Base-by-base conservation (phyloP, 2,797 vertebrate species). In the Pampus argenteus region DNA sequence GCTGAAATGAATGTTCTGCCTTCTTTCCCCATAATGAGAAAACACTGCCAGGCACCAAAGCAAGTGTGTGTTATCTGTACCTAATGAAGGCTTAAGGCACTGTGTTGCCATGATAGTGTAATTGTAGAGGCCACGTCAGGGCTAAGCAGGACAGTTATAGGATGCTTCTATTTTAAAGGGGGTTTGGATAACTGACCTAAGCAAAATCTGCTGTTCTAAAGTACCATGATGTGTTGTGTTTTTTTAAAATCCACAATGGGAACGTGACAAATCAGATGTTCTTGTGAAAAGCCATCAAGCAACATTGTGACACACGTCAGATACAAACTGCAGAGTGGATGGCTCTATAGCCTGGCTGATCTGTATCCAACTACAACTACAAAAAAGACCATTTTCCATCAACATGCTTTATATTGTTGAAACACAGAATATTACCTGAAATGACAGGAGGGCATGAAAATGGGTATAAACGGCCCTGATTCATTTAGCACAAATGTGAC, bases 21-120 rank as follows among this genome's bases (percentile, higher is more conserved):
- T 84, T 74, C 78, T 84, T 81, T 64, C 62, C 78, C 31, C 65
- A 51, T 86, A 91, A 87, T 87, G 85, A 89, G 86, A 84, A 59
- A 86, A 80, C 72, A 61, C 74, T 62, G 58, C 68, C 22, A 38
- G 63, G 75, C 72, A 79, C 81, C 72, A 74, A 76, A 79, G 83
- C 76, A 81, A 78, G 63, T 67, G 56, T 87, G 79, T 84, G 75
- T 89, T 88, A 82, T 89, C 78, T 78, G 71, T 79, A 63, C 69
- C 78, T 88, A 89, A 90, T 89, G 81, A 79, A 86, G 83, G 84
- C 76, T 87, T 79, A 70, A 74, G 61, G 83, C 75, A 18, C 74
- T 1, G 45, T 49, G 71, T 68, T 80, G 72, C 81, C 64, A 48
- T 84, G 75, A 82, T 77, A 64, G 78, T 57, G 55, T 83, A 84